phyloP scores from a whole-genome alignment of 2,888 invertebrate species.

The Xestia c-nigrum region DNA sequence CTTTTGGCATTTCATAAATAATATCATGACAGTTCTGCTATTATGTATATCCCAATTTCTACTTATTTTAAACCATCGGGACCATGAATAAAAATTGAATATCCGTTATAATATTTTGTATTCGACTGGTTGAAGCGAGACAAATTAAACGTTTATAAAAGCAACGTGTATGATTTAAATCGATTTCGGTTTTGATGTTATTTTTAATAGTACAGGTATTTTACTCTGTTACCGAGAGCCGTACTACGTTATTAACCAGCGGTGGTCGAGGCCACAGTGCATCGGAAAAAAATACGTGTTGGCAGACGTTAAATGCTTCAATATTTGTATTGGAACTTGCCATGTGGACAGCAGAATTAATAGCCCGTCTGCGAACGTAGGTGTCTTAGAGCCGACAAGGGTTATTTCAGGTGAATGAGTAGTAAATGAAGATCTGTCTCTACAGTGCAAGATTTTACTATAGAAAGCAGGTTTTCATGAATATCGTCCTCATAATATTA shows the following conservation, averaged over 20 bases:
- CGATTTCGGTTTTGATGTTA: slow-evolving; percentile 55
- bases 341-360: slow-evolving; percentile 18
- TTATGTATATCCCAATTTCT: slow-evolving; percentile 8
- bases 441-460: not conserved
- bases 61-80: slow-evolving; percentile 11
- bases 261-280: slow-evolving; percentile 38
- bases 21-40: not conserved
- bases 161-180: slow-evolving; percentile 58
- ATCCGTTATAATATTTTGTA: slow-evolving; percentile 41
- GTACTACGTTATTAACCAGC: slow-evolving; percentile 36
- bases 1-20: not conserved
- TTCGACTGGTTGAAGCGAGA: slow-evolving; percentile 34
- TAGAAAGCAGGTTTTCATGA: slow-evolving; percentile 17
- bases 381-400: not conserved
- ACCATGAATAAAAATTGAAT: slow-evolving; percentile 42
- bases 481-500: slow-evolving; percentile 25
- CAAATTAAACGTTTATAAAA: slow-evolving; percentile 57
- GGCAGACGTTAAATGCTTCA: slow-evolving; percentile 24
- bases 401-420: slow-evolving; percentile 12
- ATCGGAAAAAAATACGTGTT: slow-evolving; percentile 28
- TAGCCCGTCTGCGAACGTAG: slow-evolving; percentile 19
- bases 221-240: slow-evolving; percentile 34
- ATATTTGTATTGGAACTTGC: slow-evolving; percentile 24
- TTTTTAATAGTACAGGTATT: slow-evolving; percentile 57
- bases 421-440: not conserved